These are phyloP conservation scores for Lamellibrachia columna DNA, from an alignment of 2,888 invertebrate genomes.

Conservation along the genomic window DNA sequence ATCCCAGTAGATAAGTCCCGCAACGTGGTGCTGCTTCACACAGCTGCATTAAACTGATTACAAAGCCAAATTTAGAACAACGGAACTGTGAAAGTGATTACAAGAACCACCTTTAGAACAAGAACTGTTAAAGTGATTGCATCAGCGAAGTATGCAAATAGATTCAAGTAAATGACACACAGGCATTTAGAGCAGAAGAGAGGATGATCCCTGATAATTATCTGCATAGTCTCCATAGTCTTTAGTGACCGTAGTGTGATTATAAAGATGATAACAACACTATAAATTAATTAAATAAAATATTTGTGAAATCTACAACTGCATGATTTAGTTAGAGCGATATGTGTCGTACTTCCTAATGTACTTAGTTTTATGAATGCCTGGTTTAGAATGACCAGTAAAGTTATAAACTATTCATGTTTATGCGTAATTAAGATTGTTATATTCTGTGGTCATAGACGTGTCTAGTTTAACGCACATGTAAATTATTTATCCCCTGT, in stretches of 20 bases:
- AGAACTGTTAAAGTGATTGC: background rate
- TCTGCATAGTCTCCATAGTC: background rate
- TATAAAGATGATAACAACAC: background rate
- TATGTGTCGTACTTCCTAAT: background rate
- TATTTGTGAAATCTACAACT: background rate
- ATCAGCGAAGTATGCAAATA: background rate
- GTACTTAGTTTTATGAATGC: background rate
- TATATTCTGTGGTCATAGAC: background rate
- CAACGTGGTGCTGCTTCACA: background rate
- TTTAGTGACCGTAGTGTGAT: background rate
- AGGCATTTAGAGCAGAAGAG: background rate
- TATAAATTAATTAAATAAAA: background rate
- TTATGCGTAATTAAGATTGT: background rate
- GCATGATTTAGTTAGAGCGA: background rate
- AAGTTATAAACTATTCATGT: background rate
- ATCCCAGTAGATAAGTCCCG: background rate
- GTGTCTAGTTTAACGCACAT: background rate
- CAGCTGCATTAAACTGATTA: background rate
- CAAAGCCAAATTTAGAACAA: too few relatives aligned
- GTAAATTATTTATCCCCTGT: background rate
- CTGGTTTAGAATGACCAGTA: background rate
- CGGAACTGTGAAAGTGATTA: background rate
- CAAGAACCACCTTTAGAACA: too few relatives aligned
- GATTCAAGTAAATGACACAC: background rate
- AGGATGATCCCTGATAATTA: background rate